phyloP scores from a whole-genome alignment of 2,113 vertebrate genomes.

The Percopsis transmontana region DNA sequence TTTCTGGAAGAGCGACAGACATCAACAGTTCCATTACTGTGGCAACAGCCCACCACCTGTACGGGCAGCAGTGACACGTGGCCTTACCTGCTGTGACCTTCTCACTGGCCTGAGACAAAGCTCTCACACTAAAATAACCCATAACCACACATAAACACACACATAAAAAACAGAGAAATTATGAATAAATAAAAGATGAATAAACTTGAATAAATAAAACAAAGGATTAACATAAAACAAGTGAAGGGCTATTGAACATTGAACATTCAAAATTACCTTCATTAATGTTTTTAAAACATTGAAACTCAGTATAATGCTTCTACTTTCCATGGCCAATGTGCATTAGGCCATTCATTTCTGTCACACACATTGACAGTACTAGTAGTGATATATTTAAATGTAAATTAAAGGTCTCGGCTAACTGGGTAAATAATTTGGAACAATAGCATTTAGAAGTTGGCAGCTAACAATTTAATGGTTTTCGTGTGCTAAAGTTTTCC shows the following conservation, averaged over 20 bases:
- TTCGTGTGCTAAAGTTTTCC: conserved; percentile 51
- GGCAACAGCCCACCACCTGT: conserved; percentile 41
- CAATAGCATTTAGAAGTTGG: conserved; percentile 49
- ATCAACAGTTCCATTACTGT: conserved; percentile 46
- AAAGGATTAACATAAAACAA: neutral
- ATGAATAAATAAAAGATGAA: too few species aligned
- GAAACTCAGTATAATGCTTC: conserved; percentile 3
- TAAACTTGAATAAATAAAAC: too few species aligned
- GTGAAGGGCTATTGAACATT: neutral
- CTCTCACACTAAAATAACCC: neutral
- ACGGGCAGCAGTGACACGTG: conserved; percentile 37
- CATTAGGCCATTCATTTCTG: conserved; percentile 2
- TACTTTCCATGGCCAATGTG: neutral
- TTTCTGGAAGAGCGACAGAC: conserved; percentile 24
- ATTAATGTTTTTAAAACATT: neutral
- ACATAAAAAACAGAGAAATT: neutral
- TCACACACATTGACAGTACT: conserved; percentile 23
- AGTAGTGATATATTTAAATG: conserved; percentile 19
- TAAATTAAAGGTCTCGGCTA: conserved; percentile 30
- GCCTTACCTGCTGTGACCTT: conserved; percentile 45
- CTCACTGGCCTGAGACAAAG: conserved; percentile 19
- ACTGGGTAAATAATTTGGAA: neutral
- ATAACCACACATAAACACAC: conserved; percentile 7
- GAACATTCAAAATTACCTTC: neutral
- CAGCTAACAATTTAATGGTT: conserved; percentile 34